These are phyloP conservation scores for Oenanthe oenanthe DNA, from an alignment of 2,113 vertebrate species.

Conservation along the genomic window DNA sequence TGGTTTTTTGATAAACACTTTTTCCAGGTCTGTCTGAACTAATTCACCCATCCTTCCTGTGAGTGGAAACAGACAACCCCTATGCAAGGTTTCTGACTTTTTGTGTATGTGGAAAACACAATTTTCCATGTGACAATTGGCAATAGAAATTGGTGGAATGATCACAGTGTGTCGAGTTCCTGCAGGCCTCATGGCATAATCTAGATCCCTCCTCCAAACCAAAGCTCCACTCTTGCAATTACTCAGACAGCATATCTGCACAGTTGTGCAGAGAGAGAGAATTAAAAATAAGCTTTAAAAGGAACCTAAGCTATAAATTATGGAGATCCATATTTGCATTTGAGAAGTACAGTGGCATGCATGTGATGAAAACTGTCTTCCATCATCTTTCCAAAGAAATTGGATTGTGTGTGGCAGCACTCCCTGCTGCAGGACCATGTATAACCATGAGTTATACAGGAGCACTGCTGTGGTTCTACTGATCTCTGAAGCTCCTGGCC, in stretches of 20 bases:
- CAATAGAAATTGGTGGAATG: background rate
- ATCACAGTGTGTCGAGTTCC: background rate
- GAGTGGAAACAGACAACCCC: background rate
- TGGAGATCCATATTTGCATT: slow-evolving; percentile 38
- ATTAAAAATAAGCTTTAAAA: slow-evolving; percentile 26
- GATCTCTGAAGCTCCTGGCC: background rate
- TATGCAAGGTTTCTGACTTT: background rate
- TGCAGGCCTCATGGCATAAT: background rate
- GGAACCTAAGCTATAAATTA: slow-evolving; percentile 4
- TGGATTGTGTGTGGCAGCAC: background rate
- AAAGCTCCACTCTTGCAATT: background rate
- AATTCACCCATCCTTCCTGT: background rate
- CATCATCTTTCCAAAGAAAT: background rate
- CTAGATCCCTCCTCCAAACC: background rate
- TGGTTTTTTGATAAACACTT: background rate
- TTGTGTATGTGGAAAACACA: background rate
- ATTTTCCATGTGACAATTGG: background rate
- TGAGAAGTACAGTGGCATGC: background rate
- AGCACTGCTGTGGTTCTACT: background rate
- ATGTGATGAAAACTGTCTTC: background rate
- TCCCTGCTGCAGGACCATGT: background rate
- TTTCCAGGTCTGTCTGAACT: background rate
- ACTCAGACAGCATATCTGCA: background rate
- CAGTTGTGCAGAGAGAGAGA: background rate
- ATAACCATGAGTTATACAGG: background rate